A percentile compares a stretch with the other conserved stretches of the same genome.
Evolutionary conservation across 1,140 invertebrate genomes (phyloP).

Genomic region (Drosophila ambigua): DNA sequence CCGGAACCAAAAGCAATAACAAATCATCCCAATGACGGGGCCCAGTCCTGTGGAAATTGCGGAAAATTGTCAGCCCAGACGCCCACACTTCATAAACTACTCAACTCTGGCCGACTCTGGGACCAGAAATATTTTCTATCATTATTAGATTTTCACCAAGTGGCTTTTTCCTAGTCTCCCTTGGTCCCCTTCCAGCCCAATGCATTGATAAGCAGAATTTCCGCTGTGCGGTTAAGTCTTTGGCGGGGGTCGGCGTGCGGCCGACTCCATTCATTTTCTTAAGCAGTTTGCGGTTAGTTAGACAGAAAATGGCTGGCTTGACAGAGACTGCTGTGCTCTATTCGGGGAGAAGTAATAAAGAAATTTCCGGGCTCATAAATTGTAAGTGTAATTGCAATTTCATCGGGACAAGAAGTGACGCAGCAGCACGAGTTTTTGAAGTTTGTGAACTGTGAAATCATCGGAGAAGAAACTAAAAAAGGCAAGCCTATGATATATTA

Average conservation of each 20-base stretch:
- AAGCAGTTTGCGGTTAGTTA: slow-evolving; percentile 78
- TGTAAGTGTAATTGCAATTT: slow-evolving; percentile 47
- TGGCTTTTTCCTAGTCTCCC: slow-evolving; percentile 19
- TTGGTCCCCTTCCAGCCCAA: not conserved
- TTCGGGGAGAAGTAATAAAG: slow-evolving; percentile 46
- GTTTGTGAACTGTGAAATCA: slow-evolving; percentile 14
- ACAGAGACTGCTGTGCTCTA: slow-evolving; percentile 29
- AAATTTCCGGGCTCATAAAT: slow-evolving; percentile 40
- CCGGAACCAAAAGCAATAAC: slow-evolving; percentile 47
- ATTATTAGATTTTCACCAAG: slow-evolving; percentile 77
- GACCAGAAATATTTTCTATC: slow-evolving; percentile 47
- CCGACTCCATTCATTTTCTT: slow-evolving; percentile 20
- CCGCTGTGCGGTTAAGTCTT: slow-evolving; percentile 42
- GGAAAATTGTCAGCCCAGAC: slow-evolving; percentile 54
- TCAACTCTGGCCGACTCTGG: slow-evolving; percentile 39
- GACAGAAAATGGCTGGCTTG: slow-evolving; percentile 63
- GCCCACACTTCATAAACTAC: slow-evolving; percentile 66
- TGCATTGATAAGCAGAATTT: slow-evolving; percentile 29
- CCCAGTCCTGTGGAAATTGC: slow-evolving; percentile 50
- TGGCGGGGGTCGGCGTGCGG: slow-evolving; percentile 6
- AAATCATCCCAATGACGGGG: slow-evolving; percentile 55
- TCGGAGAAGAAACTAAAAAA: not conserved
- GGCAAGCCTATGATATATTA: too few species aligned
- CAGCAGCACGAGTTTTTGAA: slow-evolving; percentile 1
- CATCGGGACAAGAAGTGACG: slow-evolving; percentile 12